Conservation (phyloP, 2,797 vertebrate genomes). For the Serranus cabrilla region DNA sequence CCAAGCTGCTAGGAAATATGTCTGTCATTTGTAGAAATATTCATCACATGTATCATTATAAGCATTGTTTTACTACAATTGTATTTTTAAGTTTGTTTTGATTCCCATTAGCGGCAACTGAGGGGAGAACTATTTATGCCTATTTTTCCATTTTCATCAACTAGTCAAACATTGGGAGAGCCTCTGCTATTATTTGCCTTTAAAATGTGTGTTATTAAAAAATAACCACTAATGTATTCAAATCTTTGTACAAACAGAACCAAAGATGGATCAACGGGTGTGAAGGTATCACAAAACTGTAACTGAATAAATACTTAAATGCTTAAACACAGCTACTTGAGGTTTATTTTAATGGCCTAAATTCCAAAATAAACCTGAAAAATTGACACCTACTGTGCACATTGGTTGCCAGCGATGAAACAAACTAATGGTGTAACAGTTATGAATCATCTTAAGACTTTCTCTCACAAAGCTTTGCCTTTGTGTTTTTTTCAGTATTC, state of each 20-base stretch:
- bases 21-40: constrained; percentile 27
- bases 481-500: not conserved
- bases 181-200: constrained; percentile 12
- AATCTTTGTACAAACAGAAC: not conserved
- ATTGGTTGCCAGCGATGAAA: constrained; percentile 29
- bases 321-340: not conserved
- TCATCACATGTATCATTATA: constrained; percentile 27
- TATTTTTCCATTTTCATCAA: constrained; percentile 19
- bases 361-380: constrained; percentile 32
- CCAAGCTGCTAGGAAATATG: constrained; percentile 39
- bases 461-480: constrained; percentile 24
- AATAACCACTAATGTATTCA: constrained; percentile 23
- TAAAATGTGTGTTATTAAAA: constrained; percentile 31
- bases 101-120: constrained; percentile 42
- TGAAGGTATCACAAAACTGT: constrained; percentile 14
- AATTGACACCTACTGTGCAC: constrained; percentile 18
- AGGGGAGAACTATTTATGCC: not conserved
- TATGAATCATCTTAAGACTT: constrained; percentile 37
- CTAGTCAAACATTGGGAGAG: constrained; percentile 20
- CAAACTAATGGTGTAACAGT: constrained; percentile 19
- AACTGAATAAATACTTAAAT: constrained; percentile 32
- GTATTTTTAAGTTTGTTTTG: constrained; percentile 40
- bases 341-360: constrained; percentile 25
- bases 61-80: constrained; percentile 42
- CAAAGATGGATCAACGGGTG: constrained; percentile 27